Conservation (phyloP, 2,113 vertebrate species). For the Lagopus leucura region DNA sequence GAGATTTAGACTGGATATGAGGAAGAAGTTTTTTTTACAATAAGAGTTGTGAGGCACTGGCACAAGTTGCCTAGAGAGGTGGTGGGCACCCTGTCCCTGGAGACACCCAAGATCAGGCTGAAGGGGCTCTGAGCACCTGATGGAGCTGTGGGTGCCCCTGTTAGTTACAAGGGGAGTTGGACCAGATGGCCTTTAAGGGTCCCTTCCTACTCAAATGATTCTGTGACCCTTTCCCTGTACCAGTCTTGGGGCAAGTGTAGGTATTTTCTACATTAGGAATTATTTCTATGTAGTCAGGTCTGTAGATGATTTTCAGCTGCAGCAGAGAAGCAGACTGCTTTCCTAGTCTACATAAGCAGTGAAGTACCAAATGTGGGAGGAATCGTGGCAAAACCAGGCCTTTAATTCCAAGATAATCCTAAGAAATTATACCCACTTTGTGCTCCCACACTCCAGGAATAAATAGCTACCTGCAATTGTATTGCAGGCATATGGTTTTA, state of each 20-base stretch:
- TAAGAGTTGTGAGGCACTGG: no score
- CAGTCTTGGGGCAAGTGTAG: not conserved
- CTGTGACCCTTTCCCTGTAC: not conserved
- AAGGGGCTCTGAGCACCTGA: no score
- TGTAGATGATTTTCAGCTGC: not conserved
- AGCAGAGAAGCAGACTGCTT: not conserved
- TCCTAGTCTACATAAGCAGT: not conserved
- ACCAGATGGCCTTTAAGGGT: no score
- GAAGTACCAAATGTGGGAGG: slow-evolving; percentile 29
- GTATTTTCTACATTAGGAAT: not conserved
- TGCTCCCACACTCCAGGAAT: slow-evolving; percentile 38
- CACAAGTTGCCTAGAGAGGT: no score
- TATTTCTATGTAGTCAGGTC: not conserved
- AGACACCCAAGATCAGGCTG: no score
- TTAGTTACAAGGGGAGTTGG: no score
- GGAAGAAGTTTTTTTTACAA: no score
- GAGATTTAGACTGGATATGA: no score
- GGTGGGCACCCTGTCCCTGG: no score
- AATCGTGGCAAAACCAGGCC: slow-evolving; percentile 34
- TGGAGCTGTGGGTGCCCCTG: no score
- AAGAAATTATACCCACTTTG: not conserved
- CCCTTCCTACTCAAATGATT: no score
- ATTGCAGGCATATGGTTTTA: not conserved
- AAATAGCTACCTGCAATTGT: slow-evolving; percentile 34
- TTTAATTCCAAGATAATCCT: slow-evolving; percentile 23